A percentile compares a stretch with the other conserved stretches of the same genome.
Conservation (phyloP, 2,888 invertebrate species). For the Nomada fucata region DNA sequence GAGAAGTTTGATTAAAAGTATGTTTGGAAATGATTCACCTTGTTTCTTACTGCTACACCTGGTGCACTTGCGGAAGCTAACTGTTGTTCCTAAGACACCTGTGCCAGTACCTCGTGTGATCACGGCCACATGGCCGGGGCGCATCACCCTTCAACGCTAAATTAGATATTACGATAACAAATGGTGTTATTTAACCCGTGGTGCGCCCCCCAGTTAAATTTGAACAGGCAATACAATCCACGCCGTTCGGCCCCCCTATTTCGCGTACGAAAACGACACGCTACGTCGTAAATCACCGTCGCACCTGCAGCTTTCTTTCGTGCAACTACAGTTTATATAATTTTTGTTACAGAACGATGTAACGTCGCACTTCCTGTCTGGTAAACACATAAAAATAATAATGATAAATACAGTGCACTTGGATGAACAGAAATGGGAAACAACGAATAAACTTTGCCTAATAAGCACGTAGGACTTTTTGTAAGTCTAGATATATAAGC, state of each 20-base stretch:
- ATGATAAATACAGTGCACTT: no score
- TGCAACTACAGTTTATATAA: neutral
- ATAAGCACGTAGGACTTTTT: no score
- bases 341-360: neutral
- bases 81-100: constrained; percentile 62
- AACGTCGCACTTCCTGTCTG: no score
- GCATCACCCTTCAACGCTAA: constrained; percentile 63
- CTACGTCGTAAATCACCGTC: constrained; percentile 44
- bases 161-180: constrained; percentile 72
- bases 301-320: constrained; percentile 34
- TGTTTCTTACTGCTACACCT: constrained; percentile 34
- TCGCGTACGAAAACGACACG: constrained; percentile 23
- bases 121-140: constrained; percentile 63
- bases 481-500: no score
- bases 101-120: constrained; percentile 67
- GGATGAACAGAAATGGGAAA: no score
- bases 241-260: constrained; percentile 25
- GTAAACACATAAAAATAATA: no score
- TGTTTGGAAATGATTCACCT: constrained; percentile 15
- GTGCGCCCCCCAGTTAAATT: constrained; percentile 55
- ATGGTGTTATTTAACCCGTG: constrained; percentile 68
- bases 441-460: no score
- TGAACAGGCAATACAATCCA: constrained; percentile 35
- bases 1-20: neutral
- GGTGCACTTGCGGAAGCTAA: constrained; percentile 40